These are phyloP conservation scores for Heloderma charlesbogerti DNA, from an alignment of 2,113 vertebrate species.

Conservation along the genomic window DNA sequence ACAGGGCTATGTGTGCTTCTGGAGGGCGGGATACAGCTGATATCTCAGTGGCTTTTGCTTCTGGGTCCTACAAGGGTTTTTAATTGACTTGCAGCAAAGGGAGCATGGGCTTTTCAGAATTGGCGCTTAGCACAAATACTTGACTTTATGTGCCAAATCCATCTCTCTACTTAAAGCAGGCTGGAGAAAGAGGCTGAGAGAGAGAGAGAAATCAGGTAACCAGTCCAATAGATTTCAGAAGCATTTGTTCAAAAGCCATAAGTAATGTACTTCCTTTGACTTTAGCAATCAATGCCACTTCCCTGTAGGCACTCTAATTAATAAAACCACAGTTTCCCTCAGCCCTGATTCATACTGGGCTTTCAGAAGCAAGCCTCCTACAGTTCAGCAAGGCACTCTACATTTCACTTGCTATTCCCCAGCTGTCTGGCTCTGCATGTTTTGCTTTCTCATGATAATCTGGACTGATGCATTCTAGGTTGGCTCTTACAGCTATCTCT, in stretches of 20 bases:
- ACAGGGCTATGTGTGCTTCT: background rate
- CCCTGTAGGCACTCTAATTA: conserved; percentile 47
- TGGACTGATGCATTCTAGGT: background rate
- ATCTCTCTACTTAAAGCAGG: background rate
- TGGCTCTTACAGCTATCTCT: background rate
- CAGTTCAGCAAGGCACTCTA: background rate
- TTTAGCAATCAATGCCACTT: conserved; percentile 44
- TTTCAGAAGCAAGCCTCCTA: background rate
- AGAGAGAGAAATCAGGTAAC: background rate
- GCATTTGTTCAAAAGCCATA: conserved; percentile 22
- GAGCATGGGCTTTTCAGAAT: background rate
- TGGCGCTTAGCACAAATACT: too few species aligned
- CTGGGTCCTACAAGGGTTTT: too few species aligned
- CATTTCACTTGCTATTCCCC: background rate
- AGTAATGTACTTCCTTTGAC: conserved; percentile 47
- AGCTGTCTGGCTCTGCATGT: fast-evolving
- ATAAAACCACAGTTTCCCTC: conserved; percentile 4
- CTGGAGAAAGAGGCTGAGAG: background rate
- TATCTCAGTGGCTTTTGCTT: background rate
- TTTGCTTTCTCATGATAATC: fast-evolving
- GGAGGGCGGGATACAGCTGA: background rate
- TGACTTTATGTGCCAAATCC: background rate
- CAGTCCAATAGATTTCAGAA: conserved; percentile 26
- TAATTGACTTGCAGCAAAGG: background rate
- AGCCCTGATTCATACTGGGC: conserved; percentile 10